phyloP scores from a whole-genome alignment of 2,797 vertebrate genomes.

The Pangasius djambal region DNA sequence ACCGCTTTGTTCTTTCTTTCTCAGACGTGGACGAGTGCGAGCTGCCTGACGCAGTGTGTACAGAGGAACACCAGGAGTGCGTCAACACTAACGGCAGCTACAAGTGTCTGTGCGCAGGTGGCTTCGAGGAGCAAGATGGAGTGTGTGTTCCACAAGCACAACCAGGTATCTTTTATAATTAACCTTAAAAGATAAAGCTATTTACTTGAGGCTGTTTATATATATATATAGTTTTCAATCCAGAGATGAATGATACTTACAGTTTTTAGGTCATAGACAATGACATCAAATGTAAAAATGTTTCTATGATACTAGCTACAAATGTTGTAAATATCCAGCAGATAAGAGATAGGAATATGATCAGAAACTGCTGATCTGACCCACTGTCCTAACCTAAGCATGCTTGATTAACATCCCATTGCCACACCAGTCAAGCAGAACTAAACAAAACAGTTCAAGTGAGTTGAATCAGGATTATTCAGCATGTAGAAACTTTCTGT shows the following conservation, averaged over 20 bases:
- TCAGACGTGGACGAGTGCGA: slow-evolving; percentile 89
- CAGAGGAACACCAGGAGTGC: slow-evolving; percentile 79
- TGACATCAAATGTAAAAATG: background rate
- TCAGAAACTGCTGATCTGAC: background rate
- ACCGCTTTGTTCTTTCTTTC: background rate
- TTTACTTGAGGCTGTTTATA: background rate
- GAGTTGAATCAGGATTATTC: background rate
- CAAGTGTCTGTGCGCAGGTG: slow-evolving; percentile 79
- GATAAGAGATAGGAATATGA: background rate
- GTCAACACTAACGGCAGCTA: slow-evolving; percentile 85
- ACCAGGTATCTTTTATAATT: slow-evolving; percentile 63
- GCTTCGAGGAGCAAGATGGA: slow-evolving; percentile 76
- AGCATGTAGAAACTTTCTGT: background rate
- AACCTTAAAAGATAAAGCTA: background rate
- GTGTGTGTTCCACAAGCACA: slow-evolving; percentile 66
- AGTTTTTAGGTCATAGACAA: background rate
- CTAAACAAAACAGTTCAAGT: background rate
- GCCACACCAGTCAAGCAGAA: background rate
- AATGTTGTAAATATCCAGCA: background rate
- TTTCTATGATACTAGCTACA: background rate
- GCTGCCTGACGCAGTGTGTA: slow-evolving; percentile 72
- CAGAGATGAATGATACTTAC: background rate
- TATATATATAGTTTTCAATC: background rate
- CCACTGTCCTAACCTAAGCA: background rate
- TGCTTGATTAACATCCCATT: background rate